Conservation (phyloP, 2,113 vertebrate genomes). For the Malurus melanocephalus region DNA sequence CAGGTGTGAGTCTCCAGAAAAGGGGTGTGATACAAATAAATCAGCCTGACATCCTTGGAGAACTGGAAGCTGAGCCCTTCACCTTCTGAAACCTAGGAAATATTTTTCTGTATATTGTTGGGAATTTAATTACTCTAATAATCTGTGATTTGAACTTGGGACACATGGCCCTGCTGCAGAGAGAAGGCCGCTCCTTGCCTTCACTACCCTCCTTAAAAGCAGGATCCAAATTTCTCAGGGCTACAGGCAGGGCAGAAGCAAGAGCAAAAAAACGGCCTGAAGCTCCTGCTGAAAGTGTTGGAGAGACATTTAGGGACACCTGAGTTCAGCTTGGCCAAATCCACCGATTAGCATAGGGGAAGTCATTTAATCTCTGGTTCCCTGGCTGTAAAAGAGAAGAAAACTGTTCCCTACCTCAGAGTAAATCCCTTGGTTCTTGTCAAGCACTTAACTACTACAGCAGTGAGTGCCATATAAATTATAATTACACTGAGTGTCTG, state of each 20-base stretch:
- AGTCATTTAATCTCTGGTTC: not conserved
- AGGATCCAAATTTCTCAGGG: not conserved
- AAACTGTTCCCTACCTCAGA: conserved; percentile 50
- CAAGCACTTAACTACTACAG: conserved; percentile 30
- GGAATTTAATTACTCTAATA: not conserved
- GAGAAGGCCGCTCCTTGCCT: not conserved
- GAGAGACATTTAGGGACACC: not conserved
- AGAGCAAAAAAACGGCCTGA: not conserved
- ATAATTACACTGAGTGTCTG: conserved; percentile 43
- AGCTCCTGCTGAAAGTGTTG: not conserved
- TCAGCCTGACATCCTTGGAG: not conserved
- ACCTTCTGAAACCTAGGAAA: not conserved
- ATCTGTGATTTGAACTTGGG: not conserved
- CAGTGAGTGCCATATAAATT: conserved; percentile 49
- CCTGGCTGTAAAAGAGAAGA: conserved; percentile 20
- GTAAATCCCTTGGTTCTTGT: conserved; percentile 53
- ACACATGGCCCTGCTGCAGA: not conserved
- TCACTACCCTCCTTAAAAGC: not conserved
- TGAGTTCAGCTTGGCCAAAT: not conserved
- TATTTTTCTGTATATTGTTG: not conserved
- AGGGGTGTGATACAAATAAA: not conserved
- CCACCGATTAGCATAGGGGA: not conserved
- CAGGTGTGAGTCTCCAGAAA: not conserved
- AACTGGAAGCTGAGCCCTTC: not conserved
- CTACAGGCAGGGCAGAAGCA: not conserved